Percentiles rank a stretch among this genome's conserved stretches.
These are phyloP conservation scores for Thecocarcelia acutangulata DNA, from an alignment of 2,888 invertebrate genomes.

Conservation along the genomic window DNA sequence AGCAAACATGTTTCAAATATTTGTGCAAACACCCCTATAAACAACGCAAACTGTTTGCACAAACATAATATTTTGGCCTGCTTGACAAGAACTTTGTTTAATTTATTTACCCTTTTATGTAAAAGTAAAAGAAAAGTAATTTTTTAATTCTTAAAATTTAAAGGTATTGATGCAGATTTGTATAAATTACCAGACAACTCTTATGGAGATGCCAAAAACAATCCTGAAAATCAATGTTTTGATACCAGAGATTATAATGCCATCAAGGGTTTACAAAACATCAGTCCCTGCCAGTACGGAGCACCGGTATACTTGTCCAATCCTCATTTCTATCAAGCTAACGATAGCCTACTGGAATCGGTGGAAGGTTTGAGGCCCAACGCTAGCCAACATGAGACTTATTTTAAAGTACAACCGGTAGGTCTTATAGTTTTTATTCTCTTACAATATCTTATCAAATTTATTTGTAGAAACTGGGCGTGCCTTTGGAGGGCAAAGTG, in stretches of 20 bases:
- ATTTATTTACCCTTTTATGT: too few relatives aligned
- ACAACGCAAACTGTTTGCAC: too few relatives aligned
- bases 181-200: conserved; percentile 88
- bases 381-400: conserved; percentile 87
- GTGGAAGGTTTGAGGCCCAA: conserved; percentile 89
- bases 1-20: too few relatives aligned
- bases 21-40: too few relatives aligned
- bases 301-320: conserved; percentile 94
- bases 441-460: too few relatives aligned
- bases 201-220: conserved; percentile 86
- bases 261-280: conserved; percentile 89
- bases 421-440: conserved; percentile 35
- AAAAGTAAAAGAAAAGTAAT: neutral
- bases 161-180: conserved; percentile 87
- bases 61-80: too few relatives aligned
- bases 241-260: conserved; percentile 86
- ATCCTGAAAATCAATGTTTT: conserved; percentile 88
- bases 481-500: conserved; percentile 91
- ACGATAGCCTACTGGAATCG: conserved; percentile 85
- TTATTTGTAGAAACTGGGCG: conserved; percentile 88
- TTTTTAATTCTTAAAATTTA: conserved; percentile 2
- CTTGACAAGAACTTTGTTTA: too few relatives aligned
- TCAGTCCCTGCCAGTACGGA: conserved; percentile 93
- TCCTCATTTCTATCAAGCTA: conserved; percentile 93
- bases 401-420: conserved; percentile 93